Base-by-base conservation (phyloP, 2,113 vertebrate species). In the Etia nguti region DNA sequence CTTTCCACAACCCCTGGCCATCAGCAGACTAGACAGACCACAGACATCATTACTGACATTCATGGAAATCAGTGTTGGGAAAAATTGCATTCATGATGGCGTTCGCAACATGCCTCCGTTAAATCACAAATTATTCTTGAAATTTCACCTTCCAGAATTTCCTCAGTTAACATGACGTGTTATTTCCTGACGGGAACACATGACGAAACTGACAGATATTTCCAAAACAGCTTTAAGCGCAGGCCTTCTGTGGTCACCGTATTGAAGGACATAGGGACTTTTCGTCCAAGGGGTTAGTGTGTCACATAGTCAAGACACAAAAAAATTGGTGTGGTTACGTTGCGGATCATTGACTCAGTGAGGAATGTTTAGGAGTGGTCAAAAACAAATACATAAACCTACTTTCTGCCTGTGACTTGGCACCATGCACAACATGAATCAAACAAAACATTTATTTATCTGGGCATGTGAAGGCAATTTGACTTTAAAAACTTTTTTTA, bases 361-460 rank as follows among this genome's bases (percentile, higher is more conserved):
- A 29, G 75, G 50, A 91, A 88, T 84, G 80, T 90, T 82, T 29
- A 54, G 84, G 65, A 88, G 85, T 22, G 83, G 92, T 88, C 54
- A 73, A 85, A 93, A 86, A 89, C 83, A 92, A 84, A 91, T 10
- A 57, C 88, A 86, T 86, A 79, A 86, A 89, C 16, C 31, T 80
- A 18, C 43, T 65, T 43, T 73, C 9, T 75, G 81, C 46, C 18
- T 9, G 46, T 86, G 57, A 84, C 54, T 4, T 75, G 60, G 52
- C 79, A 80, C 59, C 11, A 10, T 8, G 22, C 29, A 18, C 62
- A 54, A 34, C 10, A 10, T 12, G 24, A 70, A 70, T 75, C n/a
- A 81, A 68, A 84, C 38, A 79, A 73, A 56, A 80, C 80, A 83
- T 60, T 46, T 54, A 8, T 68, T 56, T 41, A 56, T 65, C 22